Percentiles rank a stretch among this genome's conserved stretches.
Evolutionary conservation across 2,888 invertebrate genomes (phyloP).

Genomic region (Chesias legatella): DNA sequence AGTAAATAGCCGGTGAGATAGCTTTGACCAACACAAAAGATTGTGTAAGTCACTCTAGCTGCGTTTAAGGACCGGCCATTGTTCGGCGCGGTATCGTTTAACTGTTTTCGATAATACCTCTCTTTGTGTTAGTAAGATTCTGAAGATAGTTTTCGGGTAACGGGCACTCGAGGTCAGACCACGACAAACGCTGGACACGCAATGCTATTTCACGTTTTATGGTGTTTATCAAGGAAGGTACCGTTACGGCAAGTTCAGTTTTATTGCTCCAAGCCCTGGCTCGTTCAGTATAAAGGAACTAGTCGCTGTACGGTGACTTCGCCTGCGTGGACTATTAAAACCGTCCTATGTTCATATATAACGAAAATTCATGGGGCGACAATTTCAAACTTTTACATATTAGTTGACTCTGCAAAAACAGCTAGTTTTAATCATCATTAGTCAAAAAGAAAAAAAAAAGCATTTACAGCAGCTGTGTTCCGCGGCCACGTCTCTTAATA

Average conservation of each 20-base stretch:
- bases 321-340: too few relatives aligned
- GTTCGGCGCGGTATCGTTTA: conserved; percentile 32
- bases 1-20: conserved; percentile 28
- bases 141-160: conserved; percentile 54
- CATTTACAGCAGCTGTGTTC: too few relatives aligned
- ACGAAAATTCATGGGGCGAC: too few relatives aligned
- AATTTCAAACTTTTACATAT: too few relatives aligned
- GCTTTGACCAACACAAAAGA: conserved; percentile 39
- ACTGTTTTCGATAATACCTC: conserved; percentile 36
- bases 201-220: conserved; percentile 53
- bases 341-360: too few relatives aligned
- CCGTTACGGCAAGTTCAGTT: conserved; percentile 52
- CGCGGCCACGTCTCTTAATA: too few relatives aligned
- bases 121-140: conserved; percentile 34
- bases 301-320: too few relatives aligned
- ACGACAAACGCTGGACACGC: conserved; percentile 50
- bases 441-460: too few relatives aligned
- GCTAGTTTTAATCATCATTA: too few relatives aligned
- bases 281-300: too few relatives aligned
- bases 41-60: conserved; percentile 43
- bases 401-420: too few relatives aligned
- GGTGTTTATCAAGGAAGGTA: conserved; percentile 64
- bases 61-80: conserved; percentile 42
- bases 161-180: conserved; percentile 59
- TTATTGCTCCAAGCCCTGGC: conserved; percentile 34